Base-by-base conservation (phyloP, 1,140 invertebrate genomes). In the Trachymyrmex cornetzi region DNA sequence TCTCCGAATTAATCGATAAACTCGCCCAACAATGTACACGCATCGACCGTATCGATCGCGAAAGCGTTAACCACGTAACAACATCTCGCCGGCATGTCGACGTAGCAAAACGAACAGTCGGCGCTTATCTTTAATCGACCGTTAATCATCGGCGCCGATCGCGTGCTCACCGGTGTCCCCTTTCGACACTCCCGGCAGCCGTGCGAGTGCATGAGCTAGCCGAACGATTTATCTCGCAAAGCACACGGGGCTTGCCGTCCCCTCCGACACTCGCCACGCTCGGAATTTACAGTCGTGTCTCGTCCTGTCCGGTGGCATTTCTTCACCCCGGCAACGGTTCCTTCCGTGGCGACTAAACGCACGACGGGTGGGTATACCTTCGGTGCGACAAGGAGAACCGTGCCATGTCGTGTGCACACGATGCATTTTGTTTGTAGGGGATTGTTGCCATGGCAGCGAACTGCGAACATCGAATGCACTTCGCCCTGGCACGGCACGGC, bases 401-500 rank as follows among this genome's bases (percentile, higher is more conserved):
- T 82, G 74, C 77, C 84, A 88, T 57, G 48, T 77, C 74, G 74
- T 67, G 81, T 67, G 69, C 64, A 71, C 84, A 74, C 80, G 87
- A 86, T 59, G 90, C 87, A 89, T 92, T 88, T 90, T 92, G 91
- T 92, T 92, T 90, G 89, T 89, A 90, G 89, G 89, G 89, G 89
- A 90, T 90, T 66, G 90, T 91, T 87, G 88, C 90, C 90, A 92
- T 92, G 90, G 91, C 85, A 89, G 89, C 90, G 55, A 67, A 74
- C 59, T 84, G 79, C 72, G 84, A 71, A 71, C 89, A 91, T 90
- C 87, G 87, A 89, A 91, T 91, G 87, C 89, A 88, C 88, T 89
- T 89, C 57, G 84, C 77, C 61, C 74, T 38, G 66, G 63, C 69
- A 50, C 74, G 69, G 77, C 55, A 19, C 74, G 64, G 59, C 77